Conservation (phyloP, 2,888 invertebrate genomes). For the Crossocerus cetratus region DNA sequence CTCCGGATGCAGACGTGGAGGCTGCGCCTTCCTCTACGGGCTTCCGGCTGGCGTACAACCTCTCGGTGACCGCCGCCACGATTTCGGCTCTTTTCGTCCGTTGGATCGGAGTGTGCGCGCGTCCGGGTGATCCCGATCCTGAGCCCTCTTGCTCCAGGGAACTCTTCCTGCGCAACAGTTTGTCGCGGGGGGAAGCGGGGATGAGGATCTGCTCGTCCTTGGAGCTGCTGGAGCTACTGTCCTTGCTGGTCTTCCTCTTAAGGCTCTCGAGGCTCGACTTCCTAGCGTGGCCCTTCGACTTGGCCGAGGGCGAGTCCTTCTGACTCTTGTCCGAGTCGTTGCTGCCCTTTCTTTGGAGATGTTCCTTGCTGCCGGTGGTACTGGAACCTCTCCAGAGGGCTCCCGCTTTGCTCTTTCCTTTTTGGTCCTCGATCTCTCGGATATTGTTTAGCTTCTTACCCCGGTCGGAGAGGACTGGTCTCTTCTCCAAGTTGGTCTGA, state of each 20-base stretch:
- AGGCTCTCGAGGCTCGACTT: constrained; percentile 65
- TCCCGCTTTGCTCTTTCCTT: constrained; percentile 15
- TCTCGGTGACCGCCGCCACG: constrained; percentile 84
- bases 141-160: constrained; percentile 59
- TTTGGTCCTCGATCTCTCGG: constrained; percentile 61
- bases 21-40: constrained; percentile 54
- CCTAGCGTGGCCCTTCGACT: constrained; percentile 33
- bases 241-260: constrained; percentile 67
- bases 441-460: constrained; percentile 65
- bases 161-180: constrained; percentile 53
- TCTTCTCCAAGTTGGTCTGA: constrained; percentile 61
- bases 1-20: constrained; percentile 43
- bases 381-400: constrained; percentile 44
- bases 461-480: constrained; percentile 40
- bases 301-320: constrained; percentile 34
- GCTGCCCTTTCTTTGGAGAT: constrained; percentile 59
- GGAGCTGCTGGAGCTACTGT: constrained; percentile 66
- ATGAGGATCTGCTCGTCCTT: constrained; percentile 65
- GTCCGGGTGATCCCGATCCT: constrained; percentile 22
- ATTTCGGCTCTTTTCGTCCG: constrained; percentile 81
- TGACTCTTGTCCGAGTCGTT: constrained; percentile 64
- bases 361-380: constrained; percentile 39
- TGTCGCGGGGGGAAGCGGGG: constrained; percentile 51
- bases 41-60: constrained; percentile 80
- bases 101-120: constrained; percentile 65